These are phyloP conservation scores for Hylaeus volcanicus DNA, from an alignment of 1,140 invertebrate genomes.

Conservation along the genomic window DNA sequence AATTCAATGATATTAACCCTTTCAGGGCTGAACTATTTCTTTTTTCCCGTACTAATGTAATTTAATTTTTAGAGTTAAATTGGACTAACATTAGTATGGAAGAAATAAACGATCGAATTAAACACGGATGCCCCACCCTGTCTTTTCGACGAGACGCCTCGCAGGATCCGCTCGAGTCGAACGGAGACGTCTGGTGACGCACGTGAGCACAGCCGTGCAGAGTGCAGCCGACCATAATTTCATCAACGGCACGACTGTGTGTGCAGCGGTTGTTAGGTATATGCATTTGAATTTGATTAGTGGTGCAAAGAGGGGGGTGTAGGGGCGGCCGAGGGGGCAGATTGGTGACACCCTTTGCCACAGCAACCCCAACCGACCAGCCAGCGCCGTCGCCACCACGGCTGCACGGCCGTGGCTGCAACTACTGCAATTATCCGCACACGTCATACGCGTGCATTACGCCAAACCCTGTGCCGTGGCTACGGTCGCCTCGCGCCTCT, in stretches of 20 bases:
- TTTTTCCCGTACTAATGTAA: too few species aligned
- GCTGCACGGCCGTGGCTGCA: constrained; percentile 71
- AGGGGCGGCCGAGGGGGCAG: constrained; percentile 43
- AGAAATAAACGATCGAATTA: too few species aligned
- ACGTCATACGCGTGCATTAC: constrained; percentile 74
- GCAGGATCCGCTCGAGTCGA: constrained; percentile 40
- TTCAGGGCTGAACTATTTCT: too few species aligned
- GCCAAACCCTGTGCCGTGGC: constrained; percentile 61
- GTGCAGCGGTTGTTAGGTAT: constrained; percentile 71
- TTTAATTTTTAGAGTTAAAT: too few species aligned
- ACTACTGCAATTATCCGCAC: constrained; percentile 78
- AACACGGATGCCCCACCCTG: too few species aligned
- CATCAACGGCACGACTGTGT: constrained; percentile 73
- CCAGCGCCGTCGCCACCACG: constrained; percentile 60
- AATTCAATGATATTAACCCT: too few species aligned
- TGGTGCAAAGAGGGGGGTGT: constrained; percentile 63
- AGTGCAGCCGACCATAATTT: constrained; percentile 79
- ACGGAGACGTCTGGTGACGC: constrained; percentile 18
- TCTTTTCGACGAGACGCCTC: neutral
- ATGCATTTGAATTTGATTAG: constrained; percentile 78
- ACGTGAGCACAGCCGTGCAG: constrained; percentile 50
- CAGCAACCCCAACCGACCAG: constrained; percentile 72
- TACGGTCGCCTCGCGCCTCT: constrained; percentile 65
- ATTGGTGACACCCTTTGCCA: constrained; percentile 77
- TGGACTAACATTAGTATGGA: too few species aligned